Base-by-base conservation (phyloP, 2,888 invertebrate genomes). In the Erebia palarica region DNA sequence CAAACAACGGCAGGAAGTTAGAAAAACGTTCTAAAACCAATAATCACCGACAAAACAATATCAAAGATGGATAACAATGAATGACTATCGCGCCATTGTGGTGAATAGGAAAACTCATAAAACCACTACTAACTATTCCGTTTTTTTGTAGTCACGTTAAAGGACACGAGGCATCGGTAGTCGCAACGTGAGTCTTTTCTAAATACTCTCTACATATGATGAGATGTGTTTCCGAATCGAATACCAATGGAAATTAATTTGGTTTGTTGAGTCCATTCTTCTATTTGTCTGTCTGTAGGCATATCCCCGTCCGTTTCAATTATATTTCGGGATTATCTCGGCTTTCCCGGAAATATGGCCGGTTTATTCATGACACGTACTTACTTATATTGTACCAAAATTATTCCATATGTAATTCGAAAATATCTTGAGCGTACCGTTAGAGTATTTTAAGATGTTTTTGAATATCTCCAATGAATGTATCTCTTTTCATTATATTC, bases 101-200 rank as follows among this genome's bases (percentile, higher is more conserved):
- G 57, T 21, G 57, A 27, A 18, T 21, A 21, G 10, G 16, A 9
- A 57, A 57, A 21, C 57, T 57, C 18, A 18, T 57, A 21, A 57
- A 57, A 57, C 21, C 1, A 4, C 57, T 57, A 57, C 18, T 21
- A 21, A 57, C n/a, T 53, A 8, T 16, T 53, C n/a, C 18, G 63
- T 14, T 49, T 63, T 44, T 63, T 18, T 21, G 65, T 66, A 76
- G 78, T 88, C 90, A 90, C 89, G 89, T 91, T 89, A 71, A 77
- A 27, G 58, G 72, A 76, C 89, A 91, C 83, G 88, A 82, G 79
- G 78, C 72, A 7, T 18, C 21, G 5, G 60, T 51, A 53, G 73
- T 74, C 71, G 75, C 83, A 84, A 86, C 85, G 82, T 85, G 85
- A 83, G 81, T 81, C 80, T 80, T 84, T 83, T 87, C 82, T 80